Conservation (phyloP, 2,797 vertebrate species). For the Hyperoplus lanceolatus region DNA sequence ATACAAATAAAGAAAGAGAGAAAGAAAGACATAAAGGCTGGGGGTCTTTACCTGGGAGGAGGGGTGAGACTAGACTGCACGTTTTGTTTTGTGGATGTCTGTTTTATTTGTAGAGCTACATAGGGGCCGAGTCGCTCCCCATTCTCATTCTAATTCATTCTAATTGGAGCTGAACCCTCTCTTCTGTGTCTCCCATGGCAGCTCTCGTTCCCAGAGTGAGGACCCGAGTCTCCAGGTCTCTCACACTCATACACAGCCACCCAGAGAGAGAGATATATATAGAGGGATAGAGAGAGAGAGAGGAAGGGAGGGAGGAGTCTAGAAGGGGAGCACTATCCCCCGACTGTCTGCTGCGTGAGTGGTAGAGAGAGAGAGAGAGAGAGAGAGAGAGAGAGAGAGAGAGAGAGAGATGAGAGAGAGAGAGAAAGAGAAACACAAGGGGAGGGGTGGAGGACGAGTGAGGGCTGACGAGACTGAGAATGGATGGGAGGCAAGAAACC, state of each 20-base stretch:
- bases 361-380: conserved; percentile 72
- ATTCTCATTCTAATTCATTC: conserved; percentile 72
- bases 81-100: conserved; percentile 70
- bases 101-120: conserved; percentile 66
- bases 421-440: conserved; percentile 10
- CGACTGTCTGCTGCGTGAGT: conserved; percentile 73
- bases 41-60: conserved; percentile 48
- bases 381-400: conserved; percentile 25
- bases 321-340: conserved; percentile 70
- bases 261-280: conserved; percentile 62
- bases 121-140: conserved; percentile 57
- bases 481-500: conserved; percentile 76
- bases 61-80: conserved; percentile 48
- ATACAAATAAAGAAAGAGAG: no score
- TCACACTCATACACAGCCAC: conserved; percentile 72
- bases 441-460: conserved; percentile 40
- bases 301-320: conserved; percentile 77
- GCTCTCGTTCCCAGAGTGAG: conserved; percentile 73
- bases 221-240: conserved; percentile 73
- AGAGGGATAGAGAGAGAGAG: conserved; percentile 41
- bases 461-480: conserved; percentile 76
- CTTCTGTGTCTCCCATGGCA: conserved; percentile 69
- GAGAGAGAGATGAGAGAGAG: conserved; percentile 46
- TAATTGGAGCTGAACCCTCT: conserved; percentile 76
- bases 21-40: conserved; percentile 19